phyloP scores from a whole-genome alignment of 1,140 invertebrate species.

The Nylanderia fulva region DNA sequence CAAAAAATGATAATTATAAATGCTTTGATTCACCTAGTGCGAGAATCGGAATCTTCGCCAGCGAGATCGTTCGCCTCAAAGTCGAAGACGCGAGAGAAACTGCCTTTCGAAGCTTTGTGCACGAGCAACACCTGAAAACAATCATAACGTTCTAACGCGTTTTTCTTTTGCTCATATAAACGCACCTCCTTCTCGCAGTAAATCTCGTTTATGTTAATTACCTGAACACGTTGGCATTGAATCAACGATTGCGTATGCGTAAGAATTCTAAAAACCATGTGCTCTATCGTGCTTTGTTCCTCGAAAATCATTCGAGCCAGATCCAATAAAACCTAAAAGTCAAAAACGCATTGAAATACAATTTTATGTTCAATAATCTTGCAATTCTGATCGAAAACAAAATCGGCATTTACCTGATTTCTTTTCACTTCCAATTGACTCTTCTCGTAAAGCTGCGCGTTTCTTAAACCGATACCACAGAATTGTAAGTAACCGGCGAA shows the following conservation, averaged over 20 bases:
- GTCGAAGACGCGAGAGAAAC: slow-evolving; percentile 97
- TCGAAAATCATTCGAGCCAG: slow-evolving; percentile 98
- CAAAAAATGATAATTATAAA: slow-evolving; percentile 74
- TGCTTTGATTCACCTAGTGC: slow-evolving; percentile 88
- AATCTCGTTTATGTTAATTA: slow-evolving; percentile 77
- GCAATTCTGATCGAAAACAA: neutral
- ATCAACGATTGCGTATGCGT: slow-evolving; percentile 97
- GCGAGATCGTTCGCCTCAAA: slow-evolving; percentile 93
- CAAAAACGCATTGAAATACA: neutral
- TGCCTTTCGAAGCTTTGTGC: slow-evolving; percentile 95
- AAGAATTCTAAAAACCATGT: slow-evolving; percentile 97
- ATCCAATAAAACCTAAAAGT: slow-evolving; percentile 93
- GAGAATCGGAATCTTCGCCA: slow-evolving; percentile 91
- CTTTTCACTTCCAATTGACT: slow-evolving; percentile 97
- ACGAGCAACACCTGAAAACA: slow-evolving; percentile 91
- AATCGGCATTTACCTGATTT: slow-evolving; percentile 90
- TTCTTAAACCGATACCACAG: slow-evolving; percentile 97
- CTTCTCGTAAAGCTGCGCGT: slow-evolving; percentile 97
- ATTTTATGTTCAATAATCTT: slow-evolving; percentile 1
- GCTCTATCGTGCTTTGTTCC: slow-evolving; percentile 98
- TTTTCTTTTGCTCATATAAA: neutral
- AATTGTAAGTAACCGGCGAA: slow-evolving; percentile 97
- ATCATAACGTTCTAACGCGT: neutral
- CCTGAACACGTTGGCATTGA: slow-evolving; percentile 96
- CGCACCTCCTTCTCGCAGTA: neutral